These are phyloP conservation scores for Chiroxiphia lanceolata DNA, from an alignment of 2,797 vertebrate species.

Conservation along the genomic window DNA sequence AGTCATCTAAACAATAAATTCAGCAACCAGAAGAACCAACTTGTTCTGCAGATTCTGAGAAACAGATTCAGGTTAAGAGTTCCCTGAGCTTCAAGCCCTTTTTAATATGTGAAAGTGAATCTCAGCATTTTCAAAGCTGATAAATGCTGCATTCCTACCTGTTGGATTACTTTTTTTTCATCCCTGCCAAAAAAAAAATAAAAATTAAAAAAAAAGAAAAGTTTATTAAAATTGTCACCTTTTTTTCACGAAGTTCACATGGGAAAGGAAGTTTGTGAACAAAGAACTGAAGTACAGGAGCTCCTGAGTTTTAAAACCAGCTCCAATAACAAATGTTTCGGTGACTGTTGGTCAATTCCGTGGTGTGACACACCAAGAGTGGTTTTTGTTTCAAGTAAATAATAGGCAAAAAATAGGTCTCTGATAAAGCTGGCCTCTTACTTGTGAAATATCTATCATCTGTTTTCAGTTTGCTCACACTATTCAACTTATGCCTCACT, in stretches of 20 bases:
- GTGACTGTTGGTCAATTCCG: background rate
- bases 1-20: background rate
- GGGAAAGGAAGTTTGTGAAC: background rate
- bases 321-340: background rate
- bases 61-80: background rate
- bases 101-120: background rate
- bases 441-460: background rate
- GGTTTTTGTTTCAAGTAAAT: background rate
- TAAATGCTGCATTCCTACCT: background rate
- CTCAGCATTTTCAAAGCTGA: background rate
- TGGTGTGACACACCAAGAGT: background rate
- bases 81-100: background rate
- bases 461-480: background rate
- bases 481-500: background rate
- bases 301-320: background rate
- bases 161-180: background rate
- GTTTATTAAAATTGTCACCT: background rate
- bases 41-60: conserved; percentile 20
- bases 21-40: background rate
- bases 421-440: background rate
- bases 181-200: accelerated
- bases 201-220: background rate
- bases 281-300: background rate
- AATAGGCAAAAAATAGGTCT: background rate
- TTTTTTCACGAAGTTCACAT: background rate